Evolutionary conservation across 2,888 invertebrate genomes (phyloP).

Genomic region (Coronaproctus castanopsis): DNA sequence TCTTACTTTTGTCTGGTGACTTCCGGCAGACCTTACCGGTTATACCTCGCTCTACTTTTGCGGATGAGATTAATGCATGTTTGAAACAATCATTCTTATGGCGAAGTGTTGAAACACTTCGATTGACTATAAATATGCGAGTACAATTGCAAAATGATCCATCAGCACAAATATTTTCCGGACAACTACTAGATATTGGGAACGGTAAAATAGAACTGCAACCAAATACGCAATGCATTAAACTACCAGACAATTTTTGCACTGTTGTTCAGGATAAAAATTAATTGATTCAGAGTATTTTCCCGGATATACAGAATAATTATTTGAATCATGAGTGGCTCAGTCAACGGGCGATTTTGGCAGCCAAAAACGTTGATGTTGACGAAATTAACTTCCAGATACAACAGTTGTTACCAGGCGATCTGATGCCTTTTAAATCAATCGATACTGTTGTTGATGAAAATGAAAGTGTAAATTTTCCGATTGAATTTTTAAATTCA

Average conservation of each 20-base stretch:
- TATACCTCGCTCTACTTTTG: slow-evolving; percentile 16
- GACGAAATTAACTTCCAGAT: slow-evolving; percentile 4
- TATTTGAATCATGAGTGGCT: slow-evolving; percentile 18
- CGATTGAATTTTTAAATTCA: slow-evolving; percentile 4
- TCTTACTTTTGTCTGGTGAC: slow-evolving; percentile 21
- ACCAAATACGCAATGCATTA: slow-evolving; percentile 10
- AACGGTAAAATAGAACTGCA: slow-evolving; percentile 8
- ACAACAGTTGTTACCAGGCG: slow-evolving; percentile 1
- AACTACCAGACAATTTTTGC: slow-evolving; percentile 15
- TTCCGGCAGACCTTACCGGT: slow-evolving; percentile 22
- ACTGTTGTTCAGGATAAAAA: slow-evolving; percentile 1
- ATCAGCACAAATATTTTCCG: slow-evolving; percentile 6
- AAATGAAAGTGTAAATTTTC: slow-evolving; percentile 8
- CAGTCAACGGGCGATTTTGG: slow-evolving; percentile 23
- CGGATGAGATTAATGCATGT: slow-evolving; percentile 15
- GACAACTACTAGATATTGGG: slow-evolving; percentile 4
- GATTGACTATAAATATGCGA: slow-evolving; percentile 11
- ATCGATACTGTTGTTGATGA: slow-evolving; percentile 9
- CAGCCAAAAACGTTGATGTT: slow-evolving; percentile 19
- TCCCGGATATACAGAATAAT: background rate
- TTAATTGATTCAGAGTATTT: slow-evolving; percentile 2
- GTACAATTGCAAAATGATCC: slow-evolving; percentile 7
- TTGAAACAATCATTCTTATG: slow-evolving; percentile 18
- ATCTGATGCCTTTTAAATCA: slow-evolving; percentile 2
- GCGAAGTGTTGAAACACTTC: slow-evolving; percentile 13